These are phyloP conservation scores for Phymastichus coffea DNA, from an alignment of 1,140 invertebrate genomes.

Conservation along the genomic window DNA sequence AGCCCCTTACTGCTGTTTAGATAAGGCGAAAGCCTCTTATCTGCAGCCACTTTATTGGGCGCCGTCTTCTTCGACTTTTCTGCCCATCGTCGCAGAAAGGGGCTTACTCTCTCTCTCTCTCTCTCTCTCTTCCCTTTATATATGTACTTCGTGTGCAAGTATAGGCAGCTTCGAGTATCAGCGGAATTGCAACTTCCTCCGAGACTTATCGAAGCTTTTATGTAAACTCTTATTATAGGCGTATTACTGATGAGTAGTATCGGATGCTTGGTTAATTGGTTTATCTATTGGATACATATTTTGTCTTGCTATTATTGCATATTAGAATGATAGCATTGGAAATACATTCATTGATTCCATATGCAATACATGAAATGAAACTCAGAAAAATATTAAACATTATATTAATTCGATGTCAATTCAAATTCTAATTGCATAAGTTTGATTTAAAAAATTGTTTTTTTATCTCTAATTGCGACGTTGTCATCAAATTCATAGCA, in stretches of 20 bases:
- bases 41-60: constrained; percentile 21
- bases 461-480: too few relatives aligned
- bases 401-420: too few relatives aligned
- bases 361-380: too few relatives aligned
- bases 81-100: constrained; percentile 12
- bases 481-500: too few relatives aligned
- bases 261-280: not conserved
- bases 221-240: not conserved
- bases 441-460: too few relatives aligned
- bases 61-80: constrained; percentile 11
- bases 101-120: not conserved
- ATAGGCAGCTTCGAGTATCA: not conserved
- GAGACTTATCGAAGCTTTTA: constrained; percentile 2
- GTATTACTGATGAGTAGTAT: not conserved
- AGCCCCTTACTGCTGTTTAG: constrained; percentile 25
- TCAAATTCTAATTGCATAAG: too few relatives aligned
- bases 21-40: constrained; percentile 30
- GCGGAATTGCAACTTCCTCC: not conserved
- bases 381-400: too few relatives aligned
- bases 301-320: too few relatives aligned
- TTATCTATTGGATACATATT: too few relatives aligned
- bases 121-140: not conserved
- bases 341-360: too few relatives aligned
- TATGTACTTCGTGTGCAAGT: not conserved
- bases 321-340: too few relatives aligned